phyloP scores from a whole-genome alignment of 2,888 invertebrate genomes.

The Melikaiella ostensackeni region DNA sequence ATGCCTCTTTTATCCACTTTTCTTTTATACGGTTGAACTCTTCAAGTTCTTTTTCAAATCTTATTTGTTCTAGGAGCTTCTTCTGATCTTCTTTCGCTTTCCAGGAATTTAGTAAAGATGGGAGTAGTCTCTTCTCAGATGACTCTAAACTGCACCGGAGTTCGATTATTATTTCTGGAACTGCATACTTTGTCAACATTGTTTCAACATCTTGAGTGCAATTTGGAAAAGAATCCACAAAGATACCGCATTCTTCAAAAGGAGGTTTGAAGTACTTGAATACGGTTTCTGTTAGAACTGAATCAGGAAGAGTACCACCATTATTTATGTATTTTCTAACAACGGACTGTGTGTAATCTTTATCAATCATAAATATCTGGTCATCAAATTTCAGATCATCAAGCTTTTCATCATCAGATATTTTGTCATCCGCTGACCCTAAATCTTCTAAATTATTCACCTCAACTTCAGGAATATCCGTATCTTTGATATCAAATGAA shows the following conservation, averaged over 20 bases:
- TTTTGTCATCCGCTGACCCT: conserved; percentile 8
- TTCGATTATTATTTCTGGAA: conserved; percentile 82
- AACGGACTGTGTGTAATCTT: conserved; percentile 62
- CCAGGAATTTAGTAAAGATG: conserved; percentile 75
- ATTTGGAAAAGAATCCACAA: conserved; percentile 83
- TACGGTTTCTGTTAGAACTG: conserved; percentile 77
- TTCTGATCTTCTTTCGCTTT: conserved; percentile 63
- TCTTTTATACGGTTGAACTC: conserved; percentile 42
- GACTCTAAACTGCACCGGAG: conserved; percentile 70
- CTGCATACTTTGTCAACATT: conserved; percentile 78
- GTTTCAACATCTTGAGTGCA: conserved; percentile 79
- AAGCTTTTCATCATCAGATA: conserved; percentile 40
- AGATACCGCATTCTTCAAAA: conserved; percentile 78
- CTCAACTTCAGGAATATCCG: not conserved
- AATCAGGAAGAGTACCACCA: conserved; percentile 77
- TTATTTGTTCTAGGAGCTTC: conserved; percentile 68
- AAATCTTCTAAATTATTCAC: conserved; percentile 35
- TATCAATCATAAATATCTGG: conserved; percentile 42
- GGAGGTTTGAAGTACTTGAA: conserved; percentile 78
- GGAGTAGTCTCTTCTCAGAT: conserved; percentile 72
- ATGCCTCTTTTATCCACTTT: conserved; percentile 49
- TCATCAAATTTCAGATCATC: conserved; percentile 51
- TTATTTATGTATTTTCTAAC: conserved; percentile 79
- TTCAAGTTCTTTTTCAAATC: conserved; percentile 71
- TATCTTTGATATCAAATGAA: not conserved